Evolutionary conservation across 2,888 invertebrate genomes (phyloP), one percentile per base, ranked within the genome.

Genomic region (Trichogramma dendrolimi): DNA sequence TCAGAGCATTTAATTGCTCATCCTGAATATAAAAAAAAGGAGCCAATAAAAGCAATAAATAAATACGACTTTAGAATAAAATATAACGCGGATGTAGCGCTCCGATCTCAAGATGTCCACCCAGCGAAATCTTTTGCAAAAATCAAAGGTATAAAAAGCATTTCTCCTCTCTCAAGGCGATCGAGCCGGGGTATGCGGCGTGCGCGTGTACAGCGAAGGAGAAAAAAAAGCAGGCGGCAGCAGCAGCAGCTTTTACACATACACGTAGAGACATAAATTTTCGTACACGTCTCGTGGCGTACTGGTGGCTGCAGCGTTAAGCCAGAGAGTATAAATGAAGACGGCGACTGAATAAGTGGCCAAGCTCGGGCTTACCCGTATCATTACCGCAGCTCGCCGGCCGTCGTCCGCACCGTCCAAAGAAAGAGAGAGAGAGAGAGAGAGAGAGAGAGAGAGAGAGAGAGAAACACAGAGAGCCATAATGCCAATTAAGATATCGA

Each of bases 401-500:
- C 6, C 51, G 48, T 60, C 66, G 61, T 67, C 67, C 70, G 69
- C 69, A 68, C 65, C 68, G 11, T 11, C 7, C n/a, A 11, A 47
- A 58, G 39, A 50, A 6, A 46, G 38, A 44, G 43, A 41, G 10
- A 44, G 46, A 48, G 55, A n/a, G 42, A 44, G 53, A 60, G 51
- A 61, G 49, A 55, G 39, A 46, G 27, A 47, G 44, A 51, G 27
- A 40, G 43, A 10, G 59, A 47, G 56, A 47, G 50, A 59, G 42
- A 48, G 41, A 54, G 51, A 46, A 40, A 40, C 3, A 39, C 5
- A 49, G 57, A 61, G 67, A 69, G 67, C 67, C 70, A 71, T 27
- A 27, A 27, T 27, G 27, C 73, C 75, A 78, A 78, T 78, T 78
- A 77, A 78, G 78, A 78, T 75, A 75, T 78, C 73, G 69, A 68